Evolutionary conservation across 2,797 vertebrate genomes (phyloP).

Genomic region (Decapterus maruadsi): DNA sequence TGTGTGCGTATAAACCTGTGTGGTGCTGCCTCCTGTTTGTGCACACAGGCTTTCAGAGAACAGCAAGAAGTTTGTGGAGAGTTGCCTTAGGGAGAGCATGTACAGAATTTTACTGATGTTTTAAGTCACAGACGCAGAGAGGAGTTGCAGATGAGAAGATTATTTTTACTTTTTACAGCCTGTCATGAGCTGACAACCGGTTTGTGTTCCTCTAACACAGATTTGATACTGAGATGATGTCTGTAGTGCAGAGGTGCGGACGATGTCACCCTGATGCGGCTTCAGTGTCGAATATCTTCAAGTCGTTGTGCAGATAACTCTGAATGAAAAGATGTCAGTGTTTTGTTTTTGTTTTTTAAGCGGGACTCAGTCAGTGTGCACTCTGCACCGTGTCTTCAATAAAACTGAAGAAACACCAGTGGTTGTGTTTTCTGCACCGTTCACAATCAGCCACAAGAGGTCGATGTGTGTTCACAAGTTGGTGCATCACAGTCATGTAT

Average conservation of each 20-base stretch:
- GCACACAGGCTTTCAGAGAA: slow-evolving; percentile 12
- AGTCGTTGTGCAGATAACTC: not conserved
- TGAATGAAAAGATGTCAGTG: not conserved
- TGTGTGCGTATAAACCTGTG: slow-evolving; percentile 21
- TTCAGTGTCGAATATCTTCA: not conserved
- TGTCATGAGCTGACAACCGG: not conserved
- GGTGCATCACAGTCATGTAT: no score
- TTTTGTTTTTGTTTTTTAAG: not conserved
- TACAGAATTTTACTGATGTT: slow-evolving; percentile 35
- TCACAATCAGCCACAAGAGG: slow-evolving; percentile 34
- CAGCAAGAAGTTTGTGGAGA: slow-evolving; percentile 20
- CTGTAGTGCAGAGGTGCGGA: slow-evolving; percentile 18
- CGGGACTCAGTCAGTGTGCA: not conserved
- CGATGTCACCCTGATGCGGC: not conserved
- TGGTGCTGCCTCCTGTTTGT: not conserved
- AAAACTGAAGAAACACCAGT: not conserved
- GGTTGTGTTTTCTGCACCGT: slow-evolving; percentile 14
- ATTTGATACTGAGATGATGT: slow-evolving; percentile 15
- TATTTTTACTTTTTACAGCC: slow-evolving; percentile 16
- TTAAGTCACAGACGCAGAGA: slow-evolving; percentile 1
- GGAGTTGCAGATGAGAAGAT: not conserved
- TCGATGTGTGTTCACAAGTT: slow-evolving; percentile 12
- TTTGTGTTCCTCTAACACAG: slow-evolving; percentile 26
- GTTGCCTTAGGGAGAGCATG: slow-evolving; percentile 51
- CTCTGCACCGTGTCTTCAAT: slow-evolving; percentile 10